Percentiles rank a stretch among this genome's conserved stretches.
Evolutionary conservation across 1,140 invertebrate genomes (phyloP).

Genomic region (Cephus cinctus): DNA sequence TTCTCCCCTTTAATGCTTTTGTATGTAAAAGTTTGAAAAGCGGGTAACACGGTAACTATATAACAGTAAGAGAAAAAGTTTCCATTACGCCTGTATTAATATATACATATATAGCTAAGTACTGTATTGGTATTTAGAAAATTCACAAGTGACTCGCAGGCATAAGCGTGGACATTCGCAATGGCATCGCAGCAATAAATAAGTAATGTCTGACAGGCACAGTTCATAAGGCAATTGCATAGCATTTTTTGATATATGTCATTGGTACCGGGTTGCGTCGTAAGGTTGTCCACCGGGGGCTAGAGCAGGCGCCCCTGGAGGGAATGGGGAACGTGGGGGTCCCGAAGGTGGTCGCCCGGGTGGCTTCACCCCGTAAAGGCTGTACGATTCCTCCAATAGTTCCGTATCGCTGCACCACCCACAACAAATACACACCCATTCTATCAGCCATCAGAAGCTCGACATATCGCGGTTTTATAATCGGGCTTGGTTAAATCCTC

Average conservation of each 20-base stretch:
- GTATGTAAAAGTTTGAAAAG: no score
- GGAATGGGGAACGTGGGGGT: constrained; percentile 53
- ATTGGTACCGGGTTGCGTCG: constrained; percentile 58
- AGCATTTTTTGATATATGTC: neutral
- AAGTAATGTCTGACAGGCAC: constrained; percentile 7
- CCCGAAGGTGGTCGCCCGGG: constrained; percentile 61
- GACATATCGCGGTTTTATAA: no score
- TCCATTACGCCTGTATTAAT: no score
- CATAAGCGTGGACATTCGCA: no score
- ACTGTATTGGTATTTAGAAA: no score
- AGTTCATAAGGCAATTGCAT: constrained; percentile 4
- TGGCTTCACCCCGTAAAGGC: constrained; percentile 74
- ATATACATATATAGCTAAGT: no score
- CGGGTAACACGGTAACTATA: no score
- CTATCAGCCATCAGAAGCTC: constrained; percentile 39
- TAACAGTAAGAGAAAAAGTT: no score
- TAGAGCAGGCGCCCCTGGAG: constrained; percentile 54
- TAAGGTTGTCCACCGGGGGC: constrained; percentile 57
- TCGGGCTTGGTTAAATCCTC: no score
- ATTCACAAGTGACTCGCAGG: no score
- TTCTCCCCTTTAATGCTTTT: no score
- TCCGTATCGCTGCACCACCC: constrained; percentile 66
- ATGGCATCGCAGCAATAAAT: neutral
- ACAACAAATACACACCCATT: constrained; percentile 46
- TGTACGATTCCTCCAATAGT: constrained; percentile 75